Conservation (phyloP, 2,797 vertebrate species). For the Lithobates pipiens region DNA sequence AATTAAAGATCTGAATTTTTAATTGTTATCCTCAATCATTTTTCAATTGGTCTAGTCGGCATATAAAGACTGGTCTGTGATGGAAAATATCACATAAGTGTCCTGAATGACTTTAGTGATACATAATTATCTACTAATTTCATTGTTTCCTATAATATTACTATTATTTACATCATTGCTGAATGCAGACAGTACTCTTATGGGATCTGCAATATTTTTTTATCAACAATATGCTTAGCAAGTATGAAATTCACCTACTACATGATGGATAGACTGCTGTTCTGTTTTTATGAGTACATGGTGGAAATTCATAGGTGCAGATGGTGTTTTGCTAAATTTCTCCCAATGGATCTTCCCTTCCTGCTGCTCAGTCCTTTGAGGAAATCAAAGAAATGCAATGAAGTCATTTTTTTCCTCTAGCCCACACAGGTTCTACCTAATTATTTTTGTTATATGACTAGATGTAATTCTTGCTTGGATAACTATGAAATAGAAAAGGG, state of each 20-base stretch:
- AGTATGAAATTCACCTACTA: constrained; percentile 43
- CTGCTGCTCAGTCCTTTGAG: constrained; percentile 40
- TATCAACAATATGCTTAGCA: constrained; percentile 51
- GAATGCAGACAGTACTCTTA: constrained; percentile 42
- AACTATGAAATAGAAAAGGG: background rate
- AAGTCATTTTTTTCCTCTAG: constrained; percentile 5
- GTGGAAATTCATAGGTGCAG: constrained; percentile 48
- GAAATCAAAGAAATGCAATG: constrained; percentile 29
- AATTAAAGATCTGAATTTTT: too few species aligned
- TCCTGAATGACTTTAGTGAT: background rate
- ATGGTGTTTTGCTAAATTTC: constrained; percentile 58
- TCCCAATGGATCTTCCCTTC: constrained; percentile 36
- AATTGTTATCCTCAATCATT: background rate
- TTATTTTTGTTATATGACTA: background rate
- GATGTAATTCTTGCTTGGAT: background rate
- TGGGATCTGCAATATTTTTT: constrained; percentile 30
- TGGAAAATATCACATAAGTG: background rate
- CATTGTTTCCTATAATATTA: constrained; percentile 1
- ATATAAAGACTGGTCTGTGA: background rate
- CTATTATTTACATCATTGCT: constrained; percentile 38
- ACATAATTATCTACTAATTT: background rate
- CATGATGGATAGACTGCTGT: constrained; percentile 39
- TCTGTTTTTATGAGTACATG: constrained; percentile 36
- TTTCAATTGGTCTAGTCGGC: background rate
- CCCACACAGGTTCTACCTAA: background rate